Evolutionary conservation across 2,888 invertebrate species (phyloP).

Genomic region (Uropetala carovei): DNA sequence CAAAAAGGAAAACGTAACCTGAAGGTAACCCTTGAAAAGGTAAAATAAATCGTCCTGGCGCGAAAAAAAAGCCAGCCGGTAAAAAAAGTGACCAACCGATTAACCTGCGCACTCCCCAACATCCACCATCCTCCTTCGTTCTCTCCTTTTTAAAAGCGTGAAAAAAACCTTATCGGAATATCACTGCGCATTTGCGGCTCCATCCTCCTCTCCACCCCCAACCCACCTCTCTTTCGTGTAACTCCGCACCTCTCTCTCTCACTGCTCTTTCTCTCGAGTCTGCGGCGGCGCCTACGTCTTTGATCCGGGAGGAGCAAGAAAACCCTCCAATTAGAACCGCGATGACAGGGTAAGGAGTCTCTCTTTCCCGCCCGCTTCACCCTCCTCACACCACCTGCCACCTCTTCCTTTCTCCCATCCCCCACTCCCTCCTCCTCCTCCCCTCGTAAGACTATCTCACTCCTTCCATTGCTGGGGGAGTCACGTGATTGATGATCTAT

Average conservation of each 20-base stretch:
- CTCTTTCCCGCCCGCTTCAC: neutral
- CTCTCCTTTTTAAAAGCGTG: neutral
- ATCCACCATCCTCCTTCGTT: neutral
- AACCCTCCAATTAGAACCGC: conserved; percentile 63
- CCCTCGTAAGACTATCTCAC: conserved; percentile 31
- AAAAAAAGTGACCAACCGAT: neutral
- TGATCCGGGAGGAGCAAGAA: conserved; percentile 60
- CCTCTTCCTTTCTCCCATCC: conserved; percentile 13
- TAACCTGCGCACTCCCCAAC: neutral
- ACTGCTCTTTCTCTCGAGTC: neutral
- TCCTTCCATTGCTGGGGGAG: conserved; percentile 29
- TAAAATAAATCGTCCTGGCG: neutral
- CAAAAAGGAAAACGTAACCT: too few relatives aligned
- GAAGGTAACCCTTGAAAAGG: too few relatives aligned
- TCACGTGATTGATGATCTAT: conserved; percentile 58
- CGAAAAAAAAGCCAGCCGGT: neutral
- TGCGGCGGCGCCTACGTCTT: conserved; percentile 41
- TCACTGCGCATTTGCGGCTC: neutral
- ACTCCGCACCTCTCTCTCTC: neutral
- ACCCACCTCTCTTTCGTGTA: neutral
- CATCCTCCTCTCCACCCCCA: neutral
- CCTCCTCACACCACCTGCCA: conserved; percentile 55
- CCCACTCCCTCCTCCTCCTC: conserved; percentile 49
- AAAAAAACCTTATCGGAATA: conserved; percentile 16
- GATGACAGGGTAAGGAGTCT: conserved; percentile 62